Conservation (phyloP, 2,888 invertebrate species). For the Synergus japonicus region DNA sequence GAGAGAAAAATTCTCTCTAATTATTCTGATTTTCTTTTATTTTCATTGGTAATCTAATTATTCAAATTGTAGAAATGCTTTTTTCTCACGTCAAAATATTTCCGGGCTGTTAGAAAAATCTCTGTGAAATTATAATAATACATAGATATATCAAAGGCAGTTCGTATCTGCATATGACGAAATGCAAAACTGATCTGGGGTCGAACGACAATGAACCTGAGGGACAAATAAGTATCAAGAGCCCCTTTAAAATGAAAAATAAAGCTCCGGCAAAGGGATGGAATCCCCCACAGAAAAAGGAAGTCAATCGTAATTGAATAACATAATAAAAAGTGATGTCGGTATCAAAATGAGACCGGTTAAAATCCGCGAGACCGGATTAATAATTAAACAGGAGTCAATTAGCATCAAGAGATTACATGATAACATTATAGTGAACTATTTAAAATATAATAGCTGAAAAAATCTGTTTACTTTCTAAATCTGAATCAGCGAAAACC, state of each 20-base stretch:
- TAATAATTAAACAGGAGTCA: not conserved
- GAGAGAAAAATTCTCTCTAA: not conserved
- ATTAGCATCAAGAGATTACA: too few relatives aligned
- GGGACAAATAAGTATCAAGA: slow-evolving; percentile 37
- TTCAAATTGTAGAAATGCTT: not conserved
- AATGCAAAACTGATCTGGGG: slow-evolving; percentile 39
- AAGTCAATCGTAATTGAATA: slow-evolving; percentile 40
- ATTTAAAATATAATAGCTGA: too few relatives aligned
- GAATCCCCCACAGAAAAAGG: slow-evolving; percentile 3
- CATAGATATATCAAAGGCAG: not conserved
- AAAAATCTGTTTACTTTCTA: too few relatives aligned
- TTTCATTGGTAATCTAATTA: not conserved
- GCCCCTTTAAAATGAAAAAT: slow-evolving; percentile 37
- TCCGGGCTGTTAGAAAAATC: slow-evolving; percentile 1
- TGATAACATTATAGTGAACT: too few relatives aligned
- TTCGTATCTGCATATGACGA: slow-evolving; percentile 5
- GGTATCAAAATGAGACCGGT: slow-evolving; percentile 16
- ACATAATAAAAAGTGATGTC: slow-evolving; percentile 21
- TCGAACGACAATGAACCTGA: slow-evolving; percentile 38
- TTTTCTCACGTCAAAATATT: slow-evolving; percentile 18
- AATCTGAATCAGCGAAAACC: too few relatives aligned
- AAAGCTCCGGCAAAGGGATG: slow-evolving; percentile 11
- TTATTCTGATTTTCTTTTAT: not conserved
- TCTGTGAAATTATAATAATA: slow-evolving; percentile 33
- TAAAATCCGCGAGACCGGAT: slow-evolving; percentile 5